These are phyloP conservation scores for Wasmannia auropunctata DNA, from an alignment of 1,140 invertebrate genomes.

Conservation along the genomic window DNA sequence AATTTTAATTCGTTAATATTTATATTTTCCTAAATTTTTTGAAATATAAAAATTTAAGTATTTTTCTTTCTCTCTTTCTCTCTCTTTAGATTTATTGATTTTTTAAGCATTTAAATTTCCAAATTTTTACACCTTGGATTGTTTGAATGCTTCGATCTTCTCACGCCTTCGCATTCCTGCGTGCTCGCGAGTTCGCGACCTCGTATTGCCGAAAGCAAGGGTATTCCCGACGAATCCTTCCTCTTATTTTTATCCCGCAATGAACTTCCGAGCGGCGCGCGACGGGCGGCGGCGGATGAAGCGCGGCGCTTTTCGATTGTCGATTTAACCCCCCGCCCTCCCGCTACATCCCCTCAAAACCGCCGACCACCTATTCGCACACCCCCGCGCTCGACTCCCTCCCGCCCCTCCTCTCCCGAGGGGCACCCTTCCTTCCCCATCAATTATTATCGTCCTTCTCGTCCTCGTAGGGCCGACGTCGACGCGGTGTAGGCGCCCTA, in stretches of 20 bases:
- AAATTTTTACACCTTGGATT: background rate
- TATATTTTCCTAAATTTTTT: background rate
- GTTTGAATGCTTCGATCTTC: background rate
- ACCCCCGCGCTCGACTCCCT: background rate
- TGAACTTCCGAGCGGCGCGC: slow-evolving; percentile 34
- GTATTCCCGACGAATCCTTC: slow-evolving; percentile 12
- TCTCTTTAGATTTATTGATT: background rate
- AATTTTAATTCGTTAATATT: background rate
- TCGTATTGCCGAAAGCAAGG: background rate
- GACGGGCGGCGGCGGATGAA: background rate
- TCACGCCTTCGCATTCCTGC: background rate
- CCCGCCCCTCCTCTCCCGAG: too few relatives aligned
- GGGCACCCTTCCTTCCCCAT: slow-evolving; percentile 55
- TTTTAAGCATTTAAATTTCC: background rate
- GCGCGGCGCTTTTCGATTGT: slow-evolving; percentile 52
- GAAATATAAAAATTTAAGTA: background rate
- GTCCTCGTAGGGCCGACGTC: slow-evolving; percentile 70
- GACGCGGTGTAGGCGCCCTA: slow-evolving; percentile 65
- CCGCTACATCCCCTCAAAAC: slow-evolving; percentile 56
- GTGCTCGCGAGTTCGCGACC: background rate
- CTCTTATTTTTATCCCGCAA: slow-evolving; percentile 51
- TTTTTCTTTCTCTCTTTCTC: background rate
- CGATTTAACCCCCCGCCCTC: slow-evolving; percentile 66
- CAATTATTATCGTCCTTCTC: slow-evolving; percentile 74
- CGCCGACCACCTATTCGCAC: slow-evolving; percentile 48